Evolutionary conservation across 2,797 vertebrate species (phyloP).

Genomic region (Synanceia verrucosa): DNA sequence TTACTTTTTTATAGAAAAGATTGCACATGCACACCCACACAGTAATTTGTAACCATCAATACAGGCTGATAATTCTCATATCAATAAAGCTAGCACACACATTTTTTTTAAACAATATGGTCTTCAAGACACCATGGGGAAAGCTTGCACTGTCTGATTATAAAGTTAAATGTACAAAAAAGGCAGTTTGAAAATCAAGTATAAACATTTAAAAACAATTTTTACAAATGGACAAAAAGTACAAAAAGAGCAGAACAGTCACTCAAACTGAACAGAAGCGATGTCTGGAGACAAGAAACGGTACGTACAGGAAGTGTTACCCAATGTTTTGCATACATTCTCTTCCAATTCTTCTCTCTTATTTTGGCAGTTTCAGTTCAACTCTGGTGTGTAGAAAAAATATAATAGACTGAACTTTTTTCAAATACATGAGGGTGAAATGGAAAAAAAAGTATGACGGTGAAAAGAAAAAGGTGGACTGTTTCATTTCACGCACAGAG

Average conservation of each 20-base stretch:
- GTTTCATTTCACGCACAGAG: conserved; percentile 69
- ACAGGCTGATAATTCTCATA: conserved; percentile 87
- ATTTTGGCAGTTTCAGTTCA: conserved; percentile 85
- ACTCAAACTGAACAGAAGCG: conserved; percentile 82
- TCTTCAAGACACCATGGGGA: conserved; percentile 96
- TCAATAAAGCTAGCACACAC: conserved; percentile 91
- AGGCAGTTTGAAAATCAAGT: conserved; percentile 99
- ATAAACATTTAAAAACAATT: conserved; percentile 99
- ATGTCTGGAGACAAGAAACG: conserved; percentile 76
- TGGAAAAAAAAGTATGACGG: conserved; percentile 35
- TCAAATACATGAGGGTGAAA: conserved; percentile 56
- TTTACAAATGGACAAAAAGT: conserved; percentile 99
- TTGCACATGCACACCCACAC: conserved; percentile 97
- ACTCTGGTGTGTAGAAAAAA: conserved; percentile 67
- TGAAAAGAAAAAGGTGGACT: conserved; percentile 44
- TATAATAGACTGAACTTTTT: conserved; percentile 41
- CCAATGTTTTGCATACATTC: conserved; percentile 84
- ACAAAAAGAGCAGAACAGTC: conserved; percentile 94
- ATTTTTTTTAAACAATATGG: conserved; percentile 88
- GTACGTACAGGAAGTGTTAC: conserved; percentile 79
- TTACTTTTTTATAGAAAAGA: conserved; percentile 80
- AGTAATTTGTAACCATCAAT: conserved; percentile 90
- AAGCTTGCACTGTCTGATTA: conserved; percentile 92
- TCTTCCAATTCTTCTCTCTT: too few relatives aligned
- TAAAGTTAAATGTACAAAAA: conserved; percentile 99